A percentile compares a stretch with the other conserved stretches of the same genome.
Conservation (phyloP, 2,888 invertebrate genomes). For the Drosophila histrio region DNA sequence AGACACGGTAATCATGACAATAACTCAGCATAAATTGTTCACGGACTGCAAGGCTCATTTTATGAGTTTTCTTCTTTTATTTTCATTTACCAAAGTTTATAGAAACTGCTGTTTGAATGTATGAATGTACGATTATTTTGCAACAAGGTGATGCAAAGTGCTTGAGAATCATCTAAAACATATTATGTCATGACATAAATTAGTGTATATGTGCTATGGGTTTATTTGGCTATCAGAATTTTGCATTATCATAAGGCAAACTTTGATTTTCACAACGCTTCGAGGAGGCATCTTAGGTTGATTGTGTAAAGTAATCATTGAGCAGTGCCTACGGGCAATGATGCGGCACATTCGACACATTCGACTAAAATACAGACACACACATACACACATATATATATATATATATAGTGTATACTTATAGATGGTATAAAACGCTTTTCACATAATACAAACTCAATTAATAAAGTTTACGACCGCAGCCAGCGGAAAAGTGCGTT, state of each 20-base stretch:
- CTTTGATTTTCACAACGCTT: constrained; percentile 28
- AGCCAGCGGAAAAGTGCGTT: constrained; percentile 66
- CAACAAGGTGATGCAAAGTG: neutral
- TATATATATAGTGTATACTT: neutral
- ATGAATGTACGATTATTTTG: neutral
- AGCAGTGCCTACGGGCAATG: constrained; percentile 39
- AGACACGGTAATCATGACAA: constrained; percentile 6
- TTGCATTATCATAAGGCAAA: constrained; percentile 54
- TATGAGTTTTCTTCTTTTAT: neutral
- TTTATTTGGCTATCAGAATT: constrained; percentile 36
- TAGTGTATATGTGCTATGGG: constrained; percentile 6
- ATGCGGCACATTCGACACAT: constrained; percentile 49
- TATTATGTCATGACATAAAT: constrained; percentile 24
- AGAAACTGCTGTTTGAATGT: constrained; percentile 1
- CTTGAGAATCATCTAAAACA: constrained; percentile 15
- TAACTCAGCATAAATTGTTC: constrained; percentile 12
- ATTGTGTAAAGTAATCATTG: constrained; percentile 49
- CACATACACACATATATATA: neutral
- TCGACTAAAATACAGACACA: constrained; percentile 11
- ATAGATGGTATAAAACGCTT: constrained; percentile 6
- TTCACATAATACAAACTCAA: constrained; percentile 68
- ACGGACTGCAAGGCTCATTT: constrained; percentile 18
- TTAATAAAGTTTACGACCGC: constrained; percentile 71
- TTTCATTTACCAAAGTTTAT: constrained; percentile 1
- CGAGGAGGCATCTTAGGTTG: neutral